A percentile compares a stretch with the other conserved stretches of the same genome.
These are phyloP conservation scores for Drosophila mojavensis DNA, from an alignment of 1,140 invertebrate genomes.

Conservation along the genomic window DNA sequence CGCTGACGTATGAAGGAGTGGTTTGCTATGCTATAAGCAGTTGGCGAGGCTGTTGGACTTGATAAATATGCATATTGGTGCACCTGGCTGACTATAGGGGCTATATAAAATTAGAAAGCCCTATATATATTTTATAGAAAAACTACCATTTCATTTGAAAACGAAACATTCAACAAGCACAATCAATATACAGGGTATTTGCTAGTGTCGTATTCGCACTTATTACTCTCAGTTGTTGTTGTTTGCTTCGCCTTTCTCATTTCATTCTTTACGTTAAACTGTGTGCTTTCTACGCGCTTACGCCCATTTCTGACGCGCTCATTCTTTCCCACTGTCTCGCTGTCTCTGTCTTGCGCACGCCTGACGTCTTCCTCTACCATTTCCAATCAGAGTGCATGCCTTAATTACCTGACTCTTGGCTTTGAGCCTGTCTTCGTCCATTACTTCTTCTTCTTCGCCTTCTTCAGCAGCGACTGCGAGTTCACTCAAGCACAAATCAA, in stretches of 20 bases:
- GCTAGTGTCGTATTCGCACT: background rate
- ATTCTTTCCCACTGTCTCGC: background rate
- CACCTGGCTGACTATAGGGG: too few relatives aligned
- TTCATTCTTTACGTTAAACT: slow-evolving; percentile 24
- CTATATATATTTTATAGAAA: too few relatives aligned
- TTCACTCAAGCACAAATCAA: slow-evolving; percentile 13
- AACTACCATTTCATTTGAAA: too few relatives aligned
- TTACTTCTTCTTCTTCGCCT: too few relatives aligned
- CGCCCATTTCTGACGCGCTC: slow-evolving; percentile 19
- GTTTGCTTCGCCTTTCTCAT: slow-evolving; percentile 12
- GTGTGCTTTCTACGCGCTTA: slow-evolving; percentile 43
- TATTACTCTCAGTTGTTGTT: background rate
- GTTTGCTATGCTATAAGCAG: background rate
- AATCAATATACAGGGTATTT: background rate
- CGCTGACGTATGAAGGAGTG: too few relatives aligned
- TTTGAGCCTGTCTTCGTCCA: slow-evolving; percentile 19
- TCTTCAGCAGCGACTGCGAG: background rate
- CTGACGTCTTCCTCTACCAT: background rate
- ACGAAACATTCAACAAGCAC: too few relatives aligned
- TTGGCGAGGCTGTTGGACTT: too few relatives aligned
- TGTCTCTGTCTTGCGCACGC: background rate
- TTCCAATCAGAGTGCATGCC: slow-evolving; percentile 29
- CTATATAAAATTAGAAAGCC: too few relatives aligned
- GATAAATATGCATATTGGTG: too few relatives aligned
- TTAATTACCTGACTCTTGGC: slow-evolving; percentile 33